Conservation (phyloP, 2,113 vertebrate species). For the Anguilla japonica region DNA sequence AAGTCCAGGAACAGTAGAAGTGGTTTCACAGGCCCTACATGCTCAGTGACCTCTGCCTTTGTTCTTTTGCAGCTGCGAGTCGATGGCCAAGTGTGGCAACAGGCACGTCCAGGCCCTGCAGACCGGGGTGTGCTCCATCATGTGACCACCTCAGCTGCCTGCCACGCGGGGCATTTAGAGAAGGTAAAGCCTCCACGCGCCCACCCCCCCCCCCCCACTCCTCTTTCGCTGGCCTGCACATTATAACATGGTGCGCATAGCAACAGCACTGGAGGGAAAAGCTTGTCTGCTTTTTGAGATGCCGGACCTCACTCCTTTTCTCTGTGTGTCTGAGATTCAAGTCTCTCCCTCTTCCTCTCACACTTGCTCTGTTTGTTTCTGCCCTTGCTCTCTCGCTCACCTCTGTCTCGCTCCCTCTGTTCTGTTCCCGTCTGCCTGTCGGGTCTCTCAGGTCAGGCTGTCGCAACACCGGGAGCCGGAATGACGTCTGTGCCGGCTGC, state of each 20-base stretch:
- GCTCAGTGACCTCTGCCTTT: neutral
- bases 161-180: slow-evolving; percentile 16
- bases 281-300: neutral
- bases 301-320: neutral
- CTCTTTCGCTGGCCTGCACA: neutral
- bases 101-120: slow-evolving; percentile 68
- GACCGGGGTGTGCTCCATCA: slow-evolving; percentile 88
- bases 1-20: too few relatives aligned
- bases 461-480: neutral
- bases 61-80: slow-evolving; percentile 68
- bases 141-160: slow-evolving; percentile 73
- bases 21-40: too few relatives aligned
- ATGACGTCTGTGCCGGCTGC: slow-evolving; percentile 30
- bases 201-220: neutral
- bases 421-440: neutral
- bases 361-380: neutral
- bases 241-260: neutral
- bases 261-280: neutral
- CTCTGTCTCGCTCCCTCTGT: neutral
- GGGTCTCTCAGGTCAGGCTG: neutral
- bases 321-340: neutral
- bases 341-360: neutral
- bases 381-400: too few relatives aligned
- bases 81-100: slow-evolving; percentile 60
- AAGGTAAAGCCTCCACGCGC: neutral